These are phyloP conservation scores for Antheraea yamamai DNA, from an alignment of 2,888 invertebrate species.

Conservation along the genomic window DNA sequence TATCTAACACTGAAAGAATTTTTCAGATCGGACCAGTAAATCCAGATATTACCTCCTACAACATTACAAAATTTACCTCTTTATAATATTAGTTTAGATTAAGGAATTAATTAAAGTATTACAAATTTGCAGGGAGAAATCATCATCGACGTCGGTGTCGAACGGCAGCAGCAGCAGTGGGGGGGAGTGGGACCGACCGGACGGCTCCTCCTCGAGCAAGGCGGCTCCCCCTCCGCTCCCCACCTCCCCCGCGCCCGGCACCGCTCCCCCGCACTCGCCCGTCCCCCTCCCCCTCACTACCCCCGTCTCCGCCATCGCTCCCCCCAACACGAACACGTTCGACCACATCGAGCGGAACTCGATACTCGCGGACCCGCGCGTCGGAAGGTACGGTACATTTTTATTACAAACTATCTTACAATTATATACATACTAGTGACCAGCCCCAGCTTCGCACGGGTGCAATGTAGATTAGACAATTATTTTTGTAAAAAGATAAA, in stretches of 20 bases:
- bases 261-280: constrained; percentile 23
- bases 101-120: too few species aligned
- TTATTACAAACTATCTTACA: too few species aligned
- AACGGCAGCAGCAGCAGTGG: constrained; percentile 60
- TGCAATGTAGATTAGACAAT: too few species aligned
- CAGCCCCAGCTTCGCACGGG: too few species aligned
- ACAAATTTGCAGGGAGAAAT: constrained; percentile 55
- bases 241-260: constrained; percentile 22
- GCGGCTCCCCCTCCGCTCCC: constrained; percentile 28
- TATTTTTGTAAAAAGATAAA: too few species aligned
- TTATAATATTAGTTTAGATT: too few species aligned
- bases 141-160: constrained; percentile 49
- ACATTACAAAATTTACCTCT: too few species aligned
- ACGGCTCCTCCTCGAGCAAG: constrained; percentile 57
- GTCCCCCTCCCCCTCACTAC: constrained; percentile 30
- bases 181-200: constrained; percentile 67
- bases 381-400: constrained; percentile 66
- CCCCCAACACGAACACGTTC: constrained; percentile 66
- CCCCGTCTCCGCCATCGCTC: constrained; percentile 34
- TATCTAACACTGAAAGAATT: too few species aligned
- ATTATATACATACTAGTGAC: too few species aligned
- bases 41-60: too few species aligned
- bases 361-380: constrained; percentile 85
- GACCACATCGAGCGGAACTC: constrained; percentile 86
- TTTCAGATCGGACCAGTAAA: too few species aligned